Base-by-base conservation (phyloP, 1,140 invertebrate genomes). In the Zaprionus kolodkinae region DNA sequence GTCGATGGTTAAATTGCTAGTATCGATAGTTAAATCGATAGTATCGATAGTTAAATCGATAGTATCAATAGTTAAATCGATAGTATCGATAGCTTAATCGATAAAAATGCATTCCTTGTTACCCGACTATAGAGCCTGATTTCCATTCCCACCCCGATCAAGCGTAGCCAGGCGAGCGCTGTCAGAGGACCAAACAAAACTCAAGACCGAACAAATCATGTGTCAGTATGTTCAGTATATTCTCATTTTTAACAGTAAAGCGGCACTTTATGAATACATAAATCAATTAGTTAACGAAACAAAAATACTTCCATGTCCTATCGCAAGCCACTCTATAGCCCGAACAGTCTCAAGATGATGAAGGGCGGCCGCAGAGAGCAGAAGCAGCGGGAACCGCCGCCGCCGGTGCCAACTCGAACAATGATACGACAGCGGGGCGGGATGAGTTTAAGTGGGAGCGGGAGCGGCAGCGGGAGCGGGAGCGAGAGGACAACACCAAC, bases 251-350 rank as follows among this genome's bases (percentile, higher is more conserved):
- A 10, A 50, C 45, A 21, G 17, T 50, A 5, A 0, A 50, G 21
- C 45, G 45, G 17, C 17, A 21, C 17, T 50, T 59, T 36, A 25
- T 21, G 6, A 38, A 13, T 21, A 59, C 15, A 12, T 12, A 12
- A 11, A 59, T 38, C 33, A 59, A 35, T 17, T 7, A 35, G 17
- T 35, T 30, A 50, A 60, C 17, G 10, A 40, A 13, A 12, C 38
- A 30, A 10, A 30, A 38, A 59, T 36, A 56, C 40, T 13, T 21
- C 4, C 25, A 63, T 74, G 65, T 36, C 38, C 10, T 33, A 59
- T 27, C 36, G 45, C 40, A 72, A 57, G 65, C 40, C 74, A 57
- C 36, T 61, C 38, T 40, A 12, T 43, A 64, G 13, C 12, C 17
- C 33, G 4, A 7, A 35, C 33, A 35, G 30, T n/a, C 33, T 27